Evolutionary conservation across 2,888 invertebrate genomes (phyloP).

Genomic region (Iselma pallidipennis): DNA sequence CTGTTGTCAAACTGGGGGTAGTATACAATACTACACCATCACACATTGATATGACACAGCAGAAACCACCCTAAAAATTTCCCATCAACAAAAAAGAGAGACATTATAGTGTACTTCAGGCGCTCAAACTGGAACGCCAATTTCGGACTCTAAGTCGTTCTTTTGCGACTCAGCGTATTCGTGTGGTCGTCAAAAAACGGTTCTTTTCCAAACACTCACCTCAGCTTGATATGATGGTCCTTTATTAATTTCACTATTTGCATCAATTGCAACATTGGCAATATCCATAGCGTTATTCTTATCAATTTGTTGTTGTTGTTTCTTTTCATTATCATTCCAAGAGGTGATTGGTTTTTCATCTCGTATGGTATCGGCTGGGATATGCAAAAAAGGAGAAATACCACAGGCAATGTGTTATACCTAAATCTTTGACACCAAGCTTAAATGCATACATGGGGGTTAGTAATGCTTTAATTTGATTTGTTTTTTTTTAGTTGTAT

Average conservation of each 20-base stretch:
- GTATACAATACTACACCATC: conserved; percentile 81
- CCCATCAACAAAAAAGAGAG: too few relatives aligned
- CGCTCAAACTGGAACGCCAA: too few relatives aligned
- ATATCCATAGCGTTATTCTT: conserved; percentile 15
- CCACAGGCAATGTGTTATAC: conserved; percentile 45
- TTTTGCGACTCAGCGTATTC: background rate
- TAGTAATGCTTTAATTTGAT: too few relatives aligned
- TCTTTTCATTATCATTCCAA: conserved; percentile 28
- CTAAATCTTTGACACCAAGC: conserved; percentile 28
- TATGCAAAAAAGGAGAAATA: conserved; percentile 40
- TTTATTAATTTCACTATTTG: conserved; percentile 28
- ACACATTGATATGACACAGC: conserved; percentile 79
- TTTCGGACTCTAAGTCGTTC: too few relatives aligned
- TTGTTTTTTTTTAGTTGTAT: background rate
- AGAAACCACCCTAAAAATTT: conserved; percentile 70
- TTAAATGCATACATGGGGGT: conserved; percentile 3
- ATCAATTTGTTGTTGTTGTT: conserved; percentile 9
- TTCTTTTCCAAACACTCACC: too few relatives aligned
- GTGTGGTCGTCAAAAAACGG: too few relatives aligned
- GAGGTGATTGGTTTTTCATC: conserved; percentile 30
- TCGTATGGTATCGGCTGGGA: conserved; percentile 41
- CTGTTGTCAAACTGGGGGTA: conserved; percentile 68
- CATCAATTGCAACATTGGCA: conserved; percentile 8
- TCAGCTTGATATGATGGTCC: conserved; percentile 37
- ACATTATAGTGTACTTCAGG: too few relatives aligned